Conservation (phyloP, 2,797 vertebrate genomes). For the Coendou prehensilis region DNA sequence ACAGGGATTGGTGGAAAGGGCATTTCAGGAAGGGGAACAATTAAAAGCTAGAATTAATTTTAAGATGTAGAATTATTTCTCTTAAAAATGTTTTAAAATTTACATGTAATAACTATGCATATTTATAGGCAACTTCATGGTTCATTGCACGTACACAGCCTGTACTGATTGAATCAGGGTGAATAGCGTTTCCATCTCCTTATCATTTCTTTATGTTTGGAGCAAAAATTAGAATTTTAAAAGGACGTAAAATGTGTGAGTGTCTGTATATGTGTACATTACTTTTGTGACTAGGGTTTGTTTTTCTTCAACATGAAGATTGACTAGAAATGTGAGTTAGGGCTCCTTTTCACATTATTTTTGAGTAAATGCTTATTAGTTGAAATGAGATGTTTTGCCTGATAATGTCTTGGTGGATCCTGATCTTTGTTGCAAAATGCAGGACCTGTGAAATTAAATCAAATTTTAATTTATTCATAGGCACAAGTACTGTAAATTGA, state of each 20-base stretch:
- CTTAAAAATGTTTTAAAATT: neutral
- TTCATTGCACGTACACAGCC: neutral
- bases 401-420: conserved; percentile 12
- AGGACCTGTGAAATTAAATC: conserved; percentile 67
- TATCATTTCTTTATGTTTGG: neutral
- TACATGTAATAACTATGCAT: neutral
- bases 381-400: conserved; percentile 20
- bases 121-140: neutral
- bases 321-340: conserved; percentile 18
- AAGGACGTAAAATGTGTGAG: neutral
- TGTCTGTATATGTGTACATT: neutral
- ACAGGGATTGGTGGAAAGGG: neutral
- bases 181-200: neutral
- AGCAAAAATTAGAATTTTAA: conserved; percentile 1
- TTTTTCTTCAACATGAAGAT: conserved; percentile 46
- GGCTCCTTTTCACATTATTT: neutral
- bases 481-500: conserved; percentile 60
- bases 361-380: conserved; percentile 44
- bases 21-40: neutral
- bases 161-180: neutral
- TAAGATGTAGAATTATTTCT: neutral
- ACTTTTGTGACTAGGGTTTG: neutral
- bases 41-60: conserved; percentile 43
- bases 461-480: conserved; percentile 69
- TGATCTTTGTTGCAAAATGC: conserved; percentile 41